Percentiles rank a stretch among this genome's conserved stretches.
Conservation (phyloP, 2,113 vertebrate genomes). For the Mesitornis unicolor region DNA sequence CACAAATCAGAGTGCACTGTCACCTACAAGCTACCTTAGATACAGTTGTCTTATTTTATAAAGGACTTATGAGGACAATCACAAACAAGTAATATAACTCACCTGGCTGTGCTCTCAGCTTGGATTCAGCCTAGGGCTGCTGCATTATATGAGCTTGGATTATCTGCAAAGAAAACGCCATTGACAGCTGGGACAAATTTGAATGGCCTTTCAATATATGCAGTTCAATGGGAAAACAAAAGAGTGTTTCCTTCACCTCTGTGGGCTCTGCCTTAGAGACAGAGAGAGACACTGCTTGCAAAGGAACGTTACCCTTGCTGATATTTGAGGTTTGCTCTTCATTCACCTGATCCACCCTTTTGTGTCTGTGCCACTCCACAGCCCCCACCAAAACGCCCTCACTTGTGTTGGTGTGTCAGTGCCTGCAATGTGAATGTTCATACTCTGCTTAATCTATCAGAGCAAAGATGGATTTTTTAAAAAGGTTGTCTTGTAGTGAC, state of each 20-base stretch:
- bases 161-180: not conserved
- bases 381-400: not conserved
- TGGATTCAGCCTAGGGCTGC: not conserved
- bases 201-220: not conserved
- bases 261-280: not conserved
- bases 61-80: not conserved
- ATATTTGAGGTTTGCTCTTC: not conserved
- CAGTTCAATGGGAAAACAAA: not conserved
- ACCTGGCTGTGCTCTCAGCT: not conserved
- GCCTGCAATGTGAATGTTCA: not conserved
- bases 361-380: not conserved
- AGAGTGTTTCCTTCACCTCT: not conserved
- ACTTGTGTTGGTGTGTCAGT: not conserved
- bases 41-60: not conserved
- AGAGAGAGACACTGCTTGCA: not conserved
- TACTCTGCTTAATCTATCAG: not conserved
- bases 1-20: not conserved
- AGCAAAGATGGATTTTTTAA: not conserved
- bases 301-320: not conserved
- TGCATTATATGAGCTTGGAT: not conserved
- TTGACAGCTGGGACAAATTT: not conserved
- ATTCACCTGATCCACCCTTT: not conserved
- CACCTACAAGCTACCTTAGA: not conserved
- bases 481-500: not conserved
- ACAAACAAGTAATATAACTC: not conserved